Conservation (phyloP, 2,888 invertebrate genomes). For the Agapetus fuscipes region DNA sequence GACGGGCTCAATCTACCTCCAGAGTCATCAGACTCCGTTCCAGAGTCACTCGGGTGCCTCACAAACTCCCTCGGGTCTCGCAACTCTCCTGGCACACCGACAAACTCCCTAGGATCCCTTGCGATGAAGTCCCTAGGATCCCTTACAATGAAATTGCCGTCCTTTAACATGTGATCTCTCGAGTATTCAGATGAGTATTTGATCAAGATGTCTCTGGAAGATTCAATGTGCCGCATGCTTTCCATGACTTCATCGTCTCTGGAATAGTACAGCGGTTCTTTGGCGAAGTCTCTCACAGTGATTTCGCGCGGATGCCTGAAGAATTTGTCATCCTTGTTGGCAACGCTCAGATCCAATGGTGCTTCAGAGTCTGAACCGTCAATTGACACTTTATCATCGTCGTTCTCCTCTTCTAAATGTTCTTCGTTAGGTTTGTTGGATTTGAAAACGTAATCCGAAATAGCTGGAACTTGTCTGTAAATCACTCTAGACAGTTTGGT, state of each 20-base stretch:
- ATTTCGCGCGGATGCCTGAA: slow-evolving; percentile 36
- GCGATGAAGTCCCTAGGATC: slow-evolving; percentile 24
- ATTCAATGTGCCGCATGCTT: slow-evolving; percentile 22
- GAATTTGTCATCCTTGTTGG: slow-evolving; percentile 19
- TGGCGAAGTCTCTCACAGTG: slow-evolving; percentile 42
- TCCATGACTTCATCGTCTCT: slow-evolving; percentile 15
- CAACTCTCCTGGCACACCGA: slow-evolving; percentile 28
- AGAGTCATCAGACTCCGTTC: slow-evolving; percentile 74
- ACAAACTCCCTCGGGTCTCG: slow-evolving; percentile 28
- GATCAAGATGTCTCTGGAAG: slow-evolving; percentile 23
- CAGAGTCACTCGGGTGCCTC: slow-evolving; percentile 53
- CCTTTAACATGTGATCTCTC: slow-evolving; percentile 43
- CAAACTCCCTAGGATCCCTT: slow-evolving; percentile 27
- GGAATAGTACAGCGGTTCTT: slow-evolving; percentile 30
- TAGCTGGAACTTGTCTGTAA: slow-evolving; percentile 16
- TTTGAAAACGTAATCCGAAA: slow-evolving; percentile 24
- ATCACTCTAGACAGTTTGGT: slow-evolving; percentile 22
- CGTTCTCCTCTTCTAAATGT: not conserved
- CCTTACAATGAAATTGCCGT: no score
- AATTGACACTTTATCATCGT: not conserved
- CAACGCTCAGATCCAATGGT: slow-evolving; percentile 61
- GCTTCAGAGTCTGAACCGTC: slow-evolving; percentile 47
- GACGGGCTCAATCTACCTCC: slow-evolving; percentile 57
- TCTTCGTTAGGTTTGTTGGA: not conserved
- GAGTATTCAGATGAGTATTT: slow-evolving; percentile 22